Conservation (phyloP, 2,797 vertebrate genomes). For the Falco columbarius region DNA sequence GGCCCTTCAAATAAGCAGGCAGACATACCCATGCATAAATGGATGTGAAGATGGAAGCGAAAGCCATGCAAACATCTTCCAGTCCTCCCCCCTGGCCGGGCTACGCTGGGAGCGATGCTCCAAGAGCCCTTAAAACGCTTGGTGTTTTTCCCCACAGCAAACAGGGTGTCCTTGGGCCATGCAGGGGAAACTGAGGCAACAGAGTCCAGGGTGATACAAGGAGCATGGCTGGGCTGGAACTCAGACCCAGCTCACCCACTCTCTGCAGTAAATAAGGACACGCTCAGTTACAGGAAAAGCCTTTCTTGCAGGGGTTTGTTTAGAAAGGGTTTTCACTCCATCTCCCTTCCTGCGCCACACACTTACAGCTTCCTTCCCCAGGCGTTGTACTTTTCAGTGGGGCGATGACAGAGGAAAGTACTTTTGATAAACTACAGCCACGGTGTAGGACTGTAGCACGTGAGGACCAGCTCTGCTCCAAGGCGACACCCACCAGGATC, state of each 20-base stretch:
- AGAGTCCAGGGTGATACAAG: accelerated
- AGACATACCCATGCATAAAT: accelerated
- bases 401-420: neutral
- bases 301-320: neutral
- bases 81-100: accelerated
- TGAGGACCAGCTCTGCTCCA: accelerated
- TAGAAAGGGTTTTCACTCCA: neutral
- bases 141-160: neutral
- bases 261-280: neutral
- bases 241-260: accelerated
- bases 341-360: neutral
- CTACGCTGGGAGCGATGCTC: neutral
- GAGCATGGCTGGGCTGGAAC: accelerated
- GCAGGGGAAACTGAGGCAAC: neutral
- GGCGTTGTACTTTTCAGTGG: neutral
- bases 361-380: neutral
- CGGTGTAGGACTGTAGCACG: accelerated
- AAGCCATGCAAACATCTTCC: neutral
- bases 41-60: accelerated
- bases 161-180: accelerated
- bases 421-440: neutral
- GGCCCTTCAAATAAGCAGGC: neutral
- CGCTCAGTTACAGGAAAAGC: neutral
- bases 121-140: neutral
- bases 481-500: neutral